Evolutionary conservation across 2,888 invertebrate species (phyloP).

Genomic region (Diploptera punctata): DNA sequence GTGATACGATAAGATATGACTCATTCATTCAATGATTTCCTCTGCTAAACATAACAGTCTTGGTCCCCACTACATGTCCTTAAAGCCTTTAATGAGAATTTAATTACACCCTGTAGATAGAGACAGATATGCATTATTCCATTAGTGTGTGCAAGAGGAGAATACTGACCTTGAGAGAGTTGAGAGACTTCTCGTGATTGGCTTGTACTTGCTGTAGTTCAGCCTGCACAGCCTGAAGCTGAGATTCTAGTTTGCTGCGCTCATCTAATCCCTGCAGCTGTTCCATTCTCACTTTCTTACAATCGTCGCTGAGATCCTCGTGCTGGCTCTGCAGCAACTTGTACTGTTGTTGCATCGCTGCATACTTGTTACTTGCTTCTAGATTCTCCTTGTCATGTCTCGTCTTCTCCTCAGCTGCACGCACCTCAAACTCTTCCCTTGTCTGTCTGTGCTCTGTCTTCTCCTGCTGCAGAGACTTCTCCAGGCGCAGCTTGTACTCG

Average conservation of each 20-base stretch:
- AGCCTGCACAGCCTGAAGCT: slow-evolving; percentile 57
- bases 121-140: too few relatives aligned
- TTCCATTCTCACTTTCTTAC: slow-evolving; percentile 56
- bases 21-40: too few relatives aligned
- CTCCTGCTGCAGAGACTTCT: slow-evolving; percentile 63
- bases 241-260: slow-evolving; percentile 57
- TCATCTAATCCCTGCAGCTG: slow-evolving; percentile 54
- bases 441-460: slow-evolving; percentile 61
- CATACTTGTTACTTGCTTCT: slow-evolving; percentile 60
- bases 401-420: slow-evolving; percentile 58
- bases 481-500: slow-evolving; percentile 63
- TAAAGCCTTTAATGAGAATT: too few relatives aligned
- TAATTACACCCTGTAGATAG: too few relatives aligned
- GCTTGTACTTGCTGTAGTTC: slow-evolving; percentile 56
- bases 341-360: slow-evolving; percentile 62
- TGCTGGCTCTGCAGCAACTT: slow-evolving; percentile 61
- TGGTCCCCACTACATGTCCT: too few relatives aligned
- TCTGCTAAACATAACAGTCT: too few relatives aligned
- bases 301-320: slow-evolving; percentile 60
- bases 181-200: slow-evolving; percentile 52
- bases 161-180: slow-evolving; percentile 57
- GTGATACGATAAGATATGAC: too few relatives aligned
- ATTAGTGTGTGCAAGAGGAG: too few relatives aligned
- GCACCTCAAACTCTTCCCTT: slow-evolving; percentile 57
- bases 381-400: slow-evolving; percentile 59